Base-by-base conservation (phyloP, 2,888 invertebrate species). In the Volucella bombylans region DNA sequence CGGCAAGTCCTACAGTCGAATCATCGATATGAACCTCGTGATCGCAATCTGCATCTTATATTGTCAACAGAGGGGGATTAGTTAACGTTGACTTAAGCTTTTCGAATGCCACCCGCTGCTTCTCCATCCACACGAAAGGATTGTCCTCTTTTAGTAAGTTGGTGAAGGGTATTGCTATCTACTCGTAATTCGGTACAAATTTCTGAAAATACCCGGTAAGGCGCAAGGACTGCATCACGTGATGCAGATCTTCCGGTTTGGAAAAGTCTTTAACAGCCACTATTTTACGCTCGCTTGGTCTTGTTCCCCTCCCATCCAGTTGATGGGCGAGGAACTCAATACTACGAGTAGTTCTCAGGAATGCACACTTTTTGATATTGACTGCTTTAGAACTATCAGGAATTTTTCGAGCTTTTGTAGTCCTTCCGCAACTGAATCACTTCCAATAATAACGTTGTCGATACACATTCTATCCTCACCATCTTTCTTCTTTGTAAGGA, bases 381-480 rank as follows among this genome's bases (percentile, higher is more conserved):
- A n/a, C n/a, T n/a, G n/a, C n/a, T n/a, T n/a, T n/a, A n/a, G n/a
- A n/a, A n/a, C n/a, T n/a, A n/a, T n/a, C n/a, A n/a, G n/a, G n/a
- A n/a, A n/a, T n/a, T n/a, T n/a, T n/a, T n/a, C n/a, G n/a, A n/a
- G n/a, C n/a, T n/a, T n/a, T n/a, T n/a, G n/a, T n/a, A n/a, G n/a
- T n/a, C n/a, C n/a, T n/a, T n/a, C n/a, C n/a, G n/a, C n/a, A n/a
- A n/a, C n/a, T n/a, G n/a, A n/a, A n/a, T n/a, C n/a, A n/a, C 47
- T 68, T 55, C 15, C 91, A 72, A 78, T 89, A 92, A 52, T 41
- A 23, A 65, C 47, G n/a, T 62, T 45, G 74, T 91, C 90, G 0
- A 91, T 87, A 74, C 90, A 91, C 80, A 82, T 18, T 31, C 77
- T 71, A 4, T 49, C 14, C n/a, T 23, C 61, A 10, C 64, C 73